phyloP scores from a whole-genome alignment of 2,888 invertebrate genomes.

The Xanthorhoe designata region DNA sequence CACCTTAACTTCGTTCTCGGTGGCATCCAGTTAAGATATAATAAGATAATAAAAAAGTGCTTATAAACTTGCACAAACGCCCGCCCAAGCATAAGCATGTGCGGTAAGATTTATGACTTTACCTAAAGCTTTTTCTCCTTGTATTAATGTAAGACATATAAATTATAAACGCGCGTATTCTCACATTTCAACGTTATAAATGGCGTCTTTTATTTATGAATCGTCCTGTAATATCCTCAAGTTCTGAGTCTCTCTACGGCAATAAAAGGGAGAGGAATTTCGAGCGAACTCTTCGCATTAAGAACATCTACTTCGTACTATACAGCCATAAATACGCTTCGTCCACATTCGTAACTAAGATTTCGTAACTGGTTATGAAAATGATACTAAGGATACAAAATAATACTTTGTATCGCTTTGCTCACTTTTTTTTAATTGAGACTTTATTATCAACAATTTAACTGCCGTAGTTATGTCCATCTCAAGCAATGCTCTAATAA shows the following conservation, averaged over 20 bases:
- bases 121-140: neutral
- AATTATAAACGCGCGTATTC: constrained; percentile 24
- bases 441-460: neutral
- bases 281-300: constrained; percentile 9
- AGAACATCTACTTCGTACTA: neutral
- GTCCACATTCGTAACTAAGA: too few species aligned
- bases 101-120: neutral
- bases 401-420: too few species aligned
- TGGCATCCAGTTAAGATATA: too few species aligned
- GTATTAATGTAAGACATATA: constrained; percentile 3
- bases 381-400: too few species aligned
- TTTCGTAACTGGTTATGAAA: too few species aligned
- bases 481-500: neutral
- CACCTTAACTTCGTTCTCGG: too few species aligned
- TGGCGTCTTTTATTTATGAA: constrained; percentile 34
- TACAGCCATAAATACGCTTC: neutral
- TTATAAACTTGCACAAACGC: too few species aligned
- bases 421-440: too few species aligned
- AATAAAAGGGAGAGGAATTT: constrained; percentile 24
- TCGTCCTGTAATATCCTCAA: constrained; percentile 20
- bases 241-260: constrained; percentile 16
- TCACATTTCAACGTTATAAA: constrained; percentile 34
- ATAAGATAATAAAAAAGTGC: too few species aligned
- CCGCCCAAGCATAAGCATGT: too few species aligned
- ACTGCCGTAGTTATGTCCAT: too few species aligned